Percentiles rank a stretch among this genome's conserved stretches.
Evolutionary conservation across 2,888 invertebrate species (phyloP).

Genomic region (Blastobasis adustella): DNA sequence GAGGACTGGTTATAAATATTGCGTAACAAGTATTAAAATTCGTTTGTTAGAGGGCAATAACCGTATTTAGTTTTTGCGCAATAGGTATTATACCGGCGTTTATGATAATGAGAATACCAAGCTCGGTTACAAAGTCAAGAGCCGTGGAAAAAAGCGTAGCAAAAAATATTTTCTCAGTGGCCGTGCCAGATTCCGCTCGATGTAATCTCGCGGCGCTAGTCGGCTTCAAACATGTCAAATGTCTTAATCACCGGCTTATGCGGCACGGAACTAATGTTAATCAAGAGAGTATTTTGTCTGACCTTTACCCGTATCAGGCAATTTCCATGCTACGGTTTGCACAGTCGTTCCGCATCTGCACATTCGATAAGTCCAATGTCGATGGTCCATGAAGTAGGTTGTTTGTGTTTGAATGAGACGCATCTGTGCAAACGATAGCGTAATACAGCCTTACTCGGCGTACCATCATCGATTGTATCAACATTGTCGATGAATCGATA

Average conservation of each 20-base stretch:
- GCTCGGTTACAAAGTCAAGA: too few species aligned
- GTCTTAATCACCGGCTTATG: too few species aligned
- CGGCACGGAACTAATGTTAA: neutral
- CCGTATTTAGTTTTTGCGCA: neutral
- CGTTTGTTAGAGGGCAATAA: neutral
- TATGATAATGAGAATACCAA: too few species aligned
- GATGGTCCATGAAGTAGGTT: constrained; percentile 10
- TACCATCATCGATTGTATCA: constrained; percentile 9
- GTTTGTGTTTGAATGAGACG: constrained; percentile 6
- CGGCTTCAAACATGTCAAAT: too few species aligned
- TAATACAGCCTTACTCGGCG: constrained; percentile 13
- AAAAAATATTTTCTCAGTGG: too few species aligned
- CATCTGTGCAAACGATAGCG: constrained; percentile 21
- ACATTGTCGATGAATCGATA: constrained; percentile 1
- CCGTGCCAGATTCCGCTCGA: too few species aligned
- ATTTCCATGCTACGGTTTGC: constrained; percentile 3
- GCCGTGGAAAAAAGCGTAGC: too few species aligned
- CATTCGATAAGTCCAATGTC: constrained; percentile 17
- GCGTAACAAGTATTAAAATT: too few species aligned
- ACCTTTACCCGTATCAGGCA: neutral
- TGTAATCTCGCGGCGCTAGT: too few species aligned
- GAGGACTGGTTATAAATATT: neutral
- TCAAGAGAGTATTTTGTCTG: neutral
- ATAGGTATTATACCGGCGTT: neutral
- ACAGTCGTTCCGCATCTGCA: constrained; percentile 3